Base-by-base conservation (phyloP, 1,140 invertebrate species). In the Andricus grossulariae region DNA sequence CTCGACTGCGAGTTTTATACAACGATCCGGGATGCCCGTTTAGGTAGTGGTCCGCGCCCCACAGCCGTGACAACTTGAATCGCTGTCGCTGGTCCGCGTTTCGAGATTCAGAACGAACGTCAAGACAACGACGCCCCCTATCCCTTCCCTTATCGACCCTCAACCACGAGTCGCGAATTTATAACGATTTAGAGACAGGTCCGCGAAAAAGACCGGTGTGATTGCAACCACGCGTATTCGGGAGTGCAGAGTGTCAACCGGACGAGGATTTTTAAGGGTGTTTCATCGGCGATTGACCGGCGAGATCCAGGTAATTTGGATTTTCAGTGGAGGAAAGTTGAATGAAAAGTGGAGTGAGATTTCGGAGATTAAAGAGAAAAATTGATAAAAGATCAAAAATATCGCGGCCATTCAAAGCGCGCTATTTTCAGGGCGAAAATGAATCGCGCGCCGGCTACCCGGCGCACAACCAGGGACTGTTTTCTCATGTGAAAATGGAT, bases 11-110 rank as follows among this genome's bases (percentile, higher is more conserved):
- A 88, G 89, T 90, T 90, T 90, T 87, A 86, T 88, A 87, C 85
- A 89, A 90, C 90, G 89, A 90, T 91, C 90, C 88, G 89, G 90
- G 90, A 86, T 87, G 88, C 87, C 89, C 87, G 87, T 90, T 88
- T 82, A 88, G 85, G 84, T 87, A 90, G 87, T 89, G 88, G 88
- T 87, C 89, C 88, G 88, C 89, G 88, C 89, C 89, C 89, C 86
- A 88, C 81, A 86, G 84, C 76, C 87, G 88, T 84, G 85, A 85
- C 81, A 87, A 81, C 84, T 86, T 49, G 70, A 77, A 78, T 72
- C 70, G 52, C 66, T 76, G 55, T 66, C 71, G 75, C 66, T 32
- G 49, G 55, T 52, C 19, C 71, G 52, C 60, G 66, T 39, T 51
- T 52, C 50, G 49, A 32, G 21, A 49, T 50, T n/a, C 8, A 13